Evolutionary conservation across 2,888 invertebrate species (phyloP), one percentile per base, ranked within the genome.

Genomic region (Congeria kusceri): DNA sequence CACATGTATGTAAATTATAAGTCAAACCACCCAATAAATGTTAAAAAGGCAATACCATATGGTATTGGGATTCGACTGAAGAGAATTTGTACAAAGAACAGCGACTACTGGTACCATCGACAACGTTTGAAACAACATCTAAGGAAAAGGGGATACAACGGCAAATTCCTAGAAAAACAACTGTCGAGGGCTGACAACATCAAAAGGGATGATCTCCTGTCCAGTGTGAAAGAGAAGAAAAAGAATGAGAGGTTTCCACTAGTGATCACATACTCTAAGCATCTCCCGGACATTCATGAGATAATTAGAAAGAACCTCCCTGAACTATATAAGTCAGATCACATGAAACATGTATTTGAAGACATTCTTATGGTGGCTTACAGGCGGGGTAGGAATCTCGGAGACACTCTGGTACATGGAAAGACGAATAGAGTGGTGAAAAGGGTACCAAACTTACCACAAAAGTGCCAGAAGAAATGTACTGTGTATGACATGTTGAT

Each of bases 11-110:
- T 7, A 32, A 32, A 32, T n/a, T n/a, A n/a, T n/a, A 32, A 32
- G 32, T 32, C 5, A 4, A 32, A 32, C 32, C 32, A 32, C 9
- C 32, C 4, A 32, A 9, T 32, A 7, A 32, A 4, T 32, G 32
- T 32, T 7, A 32, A 4, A 32, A 32, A 32, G 9, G 32, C 32
- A 4, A 9, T 32, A 32, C 9, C 68, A 27, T 68, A 68, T 59
- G 68, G 58, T 1, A 46, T 68, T 7, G 68, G 59, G 5, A n/a
- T 68, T 3, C 25, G 68, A 1, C 15, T 68, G 1, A 15, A 20
- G 5, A 39, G 68, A 18, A 68, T 68, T 20, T 59, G 73, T 20
- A 49, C 27, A 29, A 72, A 65, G 23, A 46, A 64, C 15, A 11
- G n/a, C 1, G 64, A 72, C 28, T 72, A 72, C 46, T 0, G 15